These are phyloP conservation scores for Cossypha heuglini DNA, from an alignment of 2,797 vertebrate species.

Conservation along the genomic window DNA sequence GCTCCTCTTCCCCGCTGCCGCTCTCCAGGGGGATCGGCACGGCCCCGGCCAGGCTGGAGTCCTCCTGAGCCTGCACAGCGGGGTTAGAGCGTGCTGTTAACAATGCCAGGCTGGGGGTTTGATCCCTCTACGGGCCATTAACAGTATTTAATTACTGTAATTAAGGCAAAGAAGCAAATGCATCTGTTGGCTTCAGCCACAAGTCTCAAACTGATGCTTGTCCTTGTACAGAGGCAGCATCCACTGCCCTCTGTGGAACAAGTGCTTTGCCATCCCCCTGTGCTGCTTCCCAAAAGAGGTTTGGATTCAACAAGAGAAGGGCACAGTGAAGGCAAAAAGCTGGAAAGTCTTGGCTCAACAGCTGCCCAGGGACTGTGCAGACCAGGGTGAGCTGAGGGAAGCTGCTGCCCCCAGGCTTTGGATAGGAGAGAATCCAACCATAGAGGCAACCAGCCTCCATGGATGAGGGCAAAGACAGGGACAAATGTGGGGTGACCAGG, in stretches of 20 bases:
- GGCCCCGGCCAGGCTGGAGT: conserved; percentile 83
- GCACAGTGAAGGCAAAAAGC: background rate
- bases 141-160: background rate
- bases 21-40: conserved; percentile 85
- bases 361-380: background rate
- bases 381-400: background rate
- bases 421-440: background rate
- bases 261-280: background rate
- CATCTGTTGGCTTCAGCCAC: background rate
- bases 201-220: background rate
- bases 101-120: background rate
- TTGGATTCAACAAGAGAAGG: background rate
- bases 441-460: fast-evolving
- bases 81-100: fast-evolving
- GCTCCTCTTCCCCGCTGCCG: conserved; percentile 81
- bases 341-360: background rate
- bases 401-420: background rate
- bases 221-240: background rate
- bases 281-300: background rate
- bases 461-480: background rate
- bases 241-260: background rate
- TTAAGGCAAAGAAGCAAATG: background rate
- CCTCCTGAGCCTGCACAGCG: conserved; percentile 85
- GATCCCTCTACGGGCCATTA: too few relatives aligned
- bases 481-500: background rate